Conservation (phyloP, 1,140 invertebrate genomes). For the Leucophenga varia region DNA sequence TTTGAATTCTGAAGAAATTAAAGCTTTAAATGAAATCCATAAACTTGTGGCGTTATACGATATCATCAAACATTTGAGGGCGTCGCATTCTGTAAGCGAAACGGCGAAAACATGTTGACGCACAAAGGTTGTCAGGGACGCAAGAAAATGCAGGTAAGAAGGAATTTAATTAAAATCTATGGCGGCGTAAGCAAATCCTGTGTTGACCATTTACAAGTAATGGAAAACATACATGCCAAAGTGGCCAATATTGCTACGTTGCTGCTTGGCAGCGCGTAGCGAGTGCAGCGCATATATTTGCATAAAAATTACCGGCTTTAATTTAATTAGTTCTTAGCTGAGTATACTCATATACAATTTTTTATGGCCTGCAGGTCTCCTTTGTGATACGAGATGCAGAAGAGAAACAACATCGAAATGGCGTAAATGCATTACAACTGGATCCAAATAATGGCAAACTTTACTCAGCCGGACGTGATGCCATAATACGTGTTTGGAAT, state of each 20-base stretch:
- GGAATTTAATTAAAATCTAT: too few species aligned
- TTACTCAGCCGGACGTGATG: slow-evolving; percentile 93
- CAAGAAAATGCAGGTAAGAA: slow-evolving; percentile 68
- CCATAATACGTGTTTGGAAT: slow-evolving; percentile 97
- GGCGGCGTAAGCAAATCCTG: too few species aligned
- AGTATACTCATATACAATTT: slow-evolving; percentile 36
- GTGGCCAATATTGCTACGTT: too few species aligned
- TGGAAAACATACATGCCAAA: too few species aligned
- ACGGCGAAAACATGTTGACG: slow-evolving; percentile 46
- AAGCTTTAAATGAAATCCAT: slow-evolving; percentile 24
- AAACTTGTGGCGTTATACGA: slow-evolving; percentile 8
- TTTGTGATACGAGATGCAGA: slow-evolving; percentile 97
- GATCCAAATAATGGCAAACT: slow-evolving; percentile 84
- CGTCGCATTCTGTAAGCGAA: not conserved
- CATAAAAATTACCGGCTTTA: too few species aligned
- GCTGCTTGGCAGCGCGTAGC: too few species aligned
- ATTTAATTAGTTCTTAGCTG: slow-evolving; percentile 13
- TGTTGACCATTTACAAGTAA: too few species aligned
- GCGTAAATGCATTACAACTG: slow-evolving; percentile 93
- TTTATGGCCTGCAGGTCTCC: slow-evolving; percentile 85
- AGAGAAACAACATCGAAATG: slow-evolving; percentile 90
- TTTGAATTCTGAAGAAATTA: too few species aligned
- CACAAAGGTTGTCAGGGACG: slow-evolving; percentile 61
- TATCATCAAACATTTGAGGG: too few species aligned
- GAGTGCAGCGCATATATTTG: too few species aligned